phyloP scores from a whole-genome alignment of 2,888 invertebrate genomes.

The Oscheius sp. region DNA sequence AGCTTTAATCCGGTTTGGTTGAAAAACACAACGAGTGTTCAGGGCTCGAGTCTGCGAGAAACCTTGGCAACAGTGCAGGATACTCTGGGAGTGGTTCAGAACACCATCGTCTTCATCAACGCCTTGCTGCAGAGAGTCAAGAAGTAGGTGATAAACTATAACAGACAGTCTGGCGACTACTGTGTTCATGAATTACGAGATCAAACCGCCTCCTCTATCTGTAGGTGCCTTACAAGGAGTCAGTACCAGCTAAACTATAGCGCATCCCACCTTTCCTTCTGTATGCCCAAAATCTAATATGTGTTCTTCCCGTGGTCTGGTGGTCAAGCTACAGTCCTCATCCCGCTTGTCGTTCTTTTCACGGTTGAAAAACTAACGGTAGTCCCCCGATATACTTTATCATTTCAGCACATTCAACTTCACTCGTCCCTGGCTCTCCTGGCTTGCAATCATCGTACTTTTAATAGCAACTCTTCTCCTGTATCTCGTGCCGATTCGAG shows the following conservation, averaged over 20 bases:
- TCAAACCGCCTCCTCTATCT: neutral
- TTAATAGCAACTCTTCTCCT: constrained; percentile 83
- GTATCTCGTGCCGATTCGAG: constrained; percentile 88
- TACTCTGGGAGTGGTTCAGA: constrained; percentile 95
- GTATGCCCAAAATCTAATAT: too few species aligned
- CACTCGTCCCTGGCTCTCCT: constrained; percentile 94
- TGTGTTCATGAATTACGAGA: neutral
- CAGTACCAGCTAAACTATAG: too few species aligned
- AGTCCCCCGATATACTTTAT: too few species aligned
- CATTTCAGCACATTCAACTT: constrained; percentile 90
- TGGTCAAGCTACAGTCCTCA: too few species aligned
- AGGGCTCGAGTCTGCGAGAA: constrained; percentile 75
- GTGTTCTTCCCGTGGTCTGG: too few species aligned
- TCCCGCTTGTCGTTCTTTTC: too few species aligned
- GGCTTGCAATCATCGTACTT: constrained; percentile 86
- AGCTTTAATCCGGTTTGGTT: too few species aligned
- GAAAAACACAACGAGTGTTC: neutral
- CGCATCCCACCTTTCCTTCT: too few species aligned
- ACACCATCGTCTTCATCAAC: constrained; percentile 91
- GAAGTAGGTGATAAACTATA: constrained; percentile 80
- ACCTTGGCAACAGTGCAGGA: constrained; percentile 85
- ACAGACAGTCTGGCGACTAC: neutral
- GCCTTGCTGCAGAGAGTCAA: constrained; percentile 92
- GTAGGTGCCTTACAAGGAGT: too few species aligned
- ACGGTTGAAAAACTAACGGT: too few species aligned